Percentiles rank a stretch among this genome's conserved stretches.
Conservation (phyloP, 2,888 invertebrate genomes). For the Heliconius erato region DNA sequence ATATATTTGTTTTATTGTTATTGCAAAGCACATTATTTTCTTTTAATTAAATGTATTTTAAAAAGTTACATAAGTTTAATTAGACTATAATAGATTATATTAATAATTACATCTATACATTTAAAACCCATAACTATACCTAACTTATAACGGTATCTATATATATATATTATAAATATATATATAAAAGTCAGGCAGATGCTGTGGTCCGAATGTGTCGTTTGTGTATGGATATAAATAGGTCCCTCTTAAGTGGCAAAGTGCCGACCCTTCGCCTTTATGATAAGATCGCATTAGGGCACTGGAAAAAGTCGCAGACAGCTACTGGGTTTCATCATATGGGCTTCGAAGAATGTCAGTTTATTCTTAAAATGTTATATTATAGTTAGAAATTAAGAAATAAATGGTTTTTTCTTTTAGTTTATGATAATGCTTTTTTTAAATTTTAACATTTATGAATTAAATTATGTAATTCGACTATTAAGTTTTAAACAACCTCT, state of each 20-base stretch:
- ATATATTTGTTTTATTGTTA: background rate
- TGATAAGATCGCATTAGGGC: conserved; percentile 84
- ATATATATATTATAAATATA: conserved; percentile 2
- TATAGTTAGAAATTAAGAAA: background rate
- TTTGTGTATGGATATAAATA: conserved; percentile 78
- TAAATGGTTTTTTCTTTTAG: background rate
- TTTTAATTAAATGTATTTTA: background rate
- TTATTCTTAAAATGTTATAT: conserved; percentile 19
- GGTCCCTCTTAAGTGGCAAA: conserved; percentile 81
- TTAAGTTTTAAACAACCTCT: background rate
- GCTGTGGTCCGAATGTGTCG: conserved; percentile 70
- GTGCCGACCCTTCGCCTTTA: conserved; percentile 76
- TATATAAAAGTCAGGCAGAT: conserved; percentile 63
- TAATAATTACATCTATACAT: too few species aligned
- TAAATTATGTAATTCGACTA: background rate
- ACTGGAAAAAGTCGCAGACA: conserved; percentile 69
- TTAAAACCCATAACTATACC: background rate
- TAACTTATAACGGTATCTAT: background rate
- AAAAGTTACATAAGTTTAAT: too few species aligned
- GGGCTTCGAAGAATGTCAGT: conserved; percentile 50
- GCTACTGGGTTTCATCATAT: conserved; percentile 83
- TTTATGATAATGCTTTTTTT: background rate
- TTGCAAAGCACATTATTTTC: background rate
- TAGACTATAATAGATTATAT: too few species aligned
- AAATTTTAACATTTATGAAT: background rate